phyloP scores from a whole-genome alignment of 2,888 invertebrate genomes.

The Hypolimnas misippus region DNA sequence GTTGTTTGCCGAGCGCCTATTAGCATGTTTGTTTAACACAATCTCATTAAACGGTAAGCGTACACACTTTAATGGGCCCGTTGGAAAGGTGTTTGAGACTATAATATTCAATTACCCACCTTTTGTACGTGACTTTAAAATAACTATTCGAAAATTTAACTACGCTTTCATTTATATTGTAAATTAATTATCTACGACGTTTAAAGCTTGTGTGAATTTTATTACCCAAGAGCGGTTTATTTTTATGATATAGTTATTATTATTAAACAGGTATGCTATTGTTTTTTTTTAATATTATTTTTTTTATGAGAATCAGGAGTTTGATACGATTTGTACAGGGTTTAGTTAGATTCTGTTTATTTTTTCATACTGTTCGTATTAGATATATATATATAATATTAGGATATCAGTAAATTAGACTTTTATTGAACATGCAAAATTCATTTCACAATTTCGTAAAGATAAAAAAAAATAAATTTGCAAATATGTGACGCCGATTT shows the following conservation, averaged over 20 bases:
- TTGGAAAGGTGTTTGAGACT: constrained; percentile 33
- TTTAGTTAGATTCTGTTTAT: no score
- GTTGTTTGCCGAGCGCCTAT: constrained; percentile 39
- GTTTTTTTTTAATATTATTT: not conserved
- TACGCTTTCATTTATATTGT: not conserved
- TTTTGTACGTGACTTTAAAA: constrained; percentile 24
- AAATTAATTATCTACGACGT: not conserved
- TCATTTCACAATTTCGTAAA: no score
- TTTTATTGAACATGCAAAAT: no score
- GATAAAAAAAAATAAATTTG: no score
- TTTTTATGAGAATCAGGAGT: no score
- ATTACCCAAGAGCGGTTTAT: not conserved
- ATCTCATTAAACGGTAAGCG: constrained; percentile 42
- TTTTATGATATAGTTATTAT: not conserved
- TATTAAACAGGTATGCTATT: not conserved
- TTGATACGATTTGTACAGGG: no score
- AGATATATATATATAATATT: no score
- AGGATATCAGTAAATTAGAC: no score
- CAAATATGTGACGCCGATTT: no score
- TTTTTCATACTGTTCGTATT: no score
- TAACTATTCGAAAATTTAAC: constrained; percentile 11
- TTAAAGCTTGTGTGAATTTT: not conserved
- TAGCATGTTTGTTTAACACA: constrained; percentile 42
- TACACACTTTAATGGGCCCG: constrained; percentile 36
- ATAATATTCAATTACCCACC: constrained; percentile 30